These are phyloP conservation scores for Peromyscus melanophrys DNA, from an alignment of 2,797 vertebrate genomes.

Conservation along the genomic window DNA sequence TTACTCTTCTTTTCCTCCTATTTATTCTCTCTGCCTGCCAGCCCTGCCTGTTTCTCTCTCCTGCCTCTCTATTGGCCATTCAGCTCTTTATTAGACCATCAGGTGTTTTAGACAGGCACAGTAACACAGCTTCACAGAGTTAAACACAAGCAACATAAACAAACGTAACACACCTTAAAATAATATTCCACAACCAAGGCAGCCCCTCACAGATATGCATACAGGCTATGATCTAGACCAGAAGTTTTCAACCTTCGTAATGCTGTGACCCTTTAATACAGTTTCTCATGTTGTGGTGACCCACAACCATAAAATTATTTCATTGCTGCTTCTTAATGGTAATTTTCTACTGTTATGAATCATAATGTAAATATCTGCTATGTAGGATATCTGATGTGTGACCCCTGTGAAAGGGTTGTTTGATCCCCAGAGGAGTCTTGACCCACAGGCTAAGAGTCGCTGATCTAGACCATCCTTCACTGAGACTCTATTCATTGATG, in stretches of 20 bases:
- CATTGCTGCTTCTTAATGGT: background rate
- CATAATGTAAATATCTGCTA: too few relatives aligned
- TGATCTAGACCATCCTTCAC: background rate
- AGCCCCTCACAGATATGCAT: background rate
- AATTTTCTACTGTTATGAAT: background rate
- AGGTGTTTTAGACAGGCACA: too few relatives aligned
- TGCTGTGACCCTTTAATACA: background rate
- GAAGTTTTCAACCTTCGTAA: background rate
- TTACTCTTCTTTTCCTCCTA: too few relatives aligned
- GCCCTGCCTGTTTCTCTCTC: too few relatives aligned
- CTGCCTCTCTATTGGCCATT: too few relatives aligned
- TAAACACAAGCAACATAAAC: too few relatives aligned
- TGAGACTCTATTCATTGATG: background rate
- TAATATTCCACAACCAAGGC: too few relatives aligned
- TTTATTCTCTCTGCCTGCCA: too few relatives aligned
- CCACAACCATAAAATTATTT: background rate
- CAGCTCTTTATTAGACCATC: too few relatives aligned
- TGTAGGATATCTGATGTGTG: background rate
- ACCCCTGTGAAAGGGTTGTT: background rate
- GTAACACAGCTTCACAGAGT: too few relatives aligned
- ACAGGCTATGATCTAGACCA: background rate
- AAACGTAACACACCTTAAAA: too few relatives aligned
- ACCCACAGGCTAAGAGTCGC: background rate
- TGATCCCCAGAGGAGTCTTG: background rate
- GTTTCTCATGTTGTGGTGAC: background rate